Evolutionary conservation across 2,888 invertebrate genomes (phyloP), one percentile per base, ranked within the genome.

Genomic region (Blastobasis adustella): DNA sequence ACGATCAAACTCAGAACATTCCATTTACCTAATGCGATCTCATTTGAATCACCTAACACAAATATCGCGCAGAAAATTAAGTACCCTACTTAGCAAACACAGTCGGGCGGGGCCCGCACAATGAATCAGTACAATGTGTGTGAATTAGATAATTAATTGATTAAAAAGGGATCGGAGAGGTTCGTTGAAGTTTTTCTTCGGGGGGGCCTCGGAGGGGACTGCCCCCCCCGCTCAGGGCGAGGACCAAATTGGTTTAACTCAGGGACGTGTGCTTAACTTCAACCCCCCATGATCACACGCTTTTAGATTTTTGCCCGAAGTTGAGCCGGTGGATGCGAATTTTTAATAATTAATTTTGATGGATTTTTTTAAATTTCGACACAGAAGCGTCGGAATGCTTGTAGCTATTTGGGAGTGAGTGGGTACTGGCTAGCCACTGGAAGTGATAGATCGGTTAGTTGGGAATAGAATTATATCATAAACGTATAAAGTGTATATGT

Each of bases 61-160:
- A 23, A 23, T 23, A 23, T 23, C 23, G 23, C 23, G 23, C 23
- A 23, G 23, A 23, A 23, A 23, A 23, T 23, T 23, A 23, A 23
- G 23, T 23, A 23, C 23, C 23, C 23, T 23, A 23, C 23, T 54
- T 53, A 50, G 54, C 56, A 52, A 54, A 53, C 49, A 64, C 67
- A 63, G 58, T 58, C 62, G 67, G 23, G 23, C 23, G 23, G 23
- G 23, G 23, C 23, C 23, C 23, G 23, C 66, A 23, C 23, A 23
- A 23, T 23, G 23, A 23, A 23, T 64, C 59, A 62, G 65, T 62
- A 79, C 79, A 79, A 77, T 79, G 73, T 69, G 72, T 73, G 71
- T 71, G 70, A 72, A 79, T 76, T 67, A 77, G 69, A 74, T 82
- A 82, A 82, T 83, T 82, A 84, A 82, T 83, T 83, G 82, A 84